These are phyloP conservation scores for Mus spretus DNA, from an alignment of 2,797 vertebrate species.

Conservation along the genomic window DNA sequence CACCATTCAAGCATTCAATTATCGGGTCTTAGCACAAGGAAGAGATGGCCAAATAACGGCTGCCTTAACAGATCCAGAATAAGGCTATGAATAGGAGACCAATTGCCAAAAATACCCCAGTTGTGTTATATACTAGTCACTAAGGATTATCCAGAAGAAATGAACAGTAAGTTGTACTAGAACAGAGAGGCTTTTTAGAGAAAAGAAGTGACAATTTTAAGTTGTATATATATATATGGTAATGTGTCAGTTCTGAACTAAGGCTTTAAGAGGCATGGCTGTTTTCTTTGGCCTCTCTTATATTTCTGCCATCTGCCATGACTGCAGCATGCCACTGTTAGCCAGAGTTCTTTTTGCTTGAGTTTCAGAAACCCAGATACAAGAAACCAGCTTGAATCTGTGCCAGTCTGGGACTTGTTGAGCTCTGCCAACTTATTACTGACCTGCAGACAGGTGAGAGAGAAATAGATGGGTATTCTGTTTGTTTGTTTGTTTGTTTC, in stretches of 20 bases:
- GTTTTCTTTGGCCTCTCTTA: neutral
- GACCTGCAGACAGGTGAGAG: neutral
- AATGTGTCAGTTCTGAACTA: neutral
- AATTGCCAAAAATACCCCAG: neutral
- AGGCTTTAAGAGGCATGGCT: slow-evolving; percentile 26
- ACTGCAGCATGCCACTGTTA: neutral
- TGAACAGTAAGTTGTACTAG: neutral
- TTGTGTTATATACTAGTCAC: slow-evolving; percentile 5
- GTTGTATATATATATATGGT: neutral
- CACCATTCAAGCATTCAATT: neutral
- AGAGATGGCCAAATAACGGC: slow-evolving; percentile 37
- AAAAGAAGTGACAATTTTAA: slow-evolving; percentile 23
- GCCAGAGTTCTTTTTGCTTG: neutral
- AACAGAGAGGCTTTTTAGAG: neutral
- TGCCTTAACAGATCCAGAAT: neutral
- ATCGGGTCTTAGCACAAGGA: slow-evolving; percentile 48
- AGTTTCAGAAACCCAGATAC: neutral
- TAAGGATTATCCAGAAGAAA: slow-evolving; percentile 62
- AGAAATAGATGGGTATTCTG: neutral
- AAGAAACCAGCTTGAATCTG: slow-evolving; percentile 5
- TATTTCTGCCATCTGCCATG: neutral
- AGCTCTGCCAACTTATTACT: neutral
- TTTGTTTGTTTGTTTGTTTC: neutral
- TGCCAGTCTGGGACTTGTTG: neutral
- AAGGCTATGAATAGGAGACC: slow-evolving; percentile 11